A percentile compares a stretch with the other conserved stretches of the same genome.
Evolutionary conservation across 1,140 invertebrate species (phyloP).

Genomic region (Colletes latitarsis): DNA sequence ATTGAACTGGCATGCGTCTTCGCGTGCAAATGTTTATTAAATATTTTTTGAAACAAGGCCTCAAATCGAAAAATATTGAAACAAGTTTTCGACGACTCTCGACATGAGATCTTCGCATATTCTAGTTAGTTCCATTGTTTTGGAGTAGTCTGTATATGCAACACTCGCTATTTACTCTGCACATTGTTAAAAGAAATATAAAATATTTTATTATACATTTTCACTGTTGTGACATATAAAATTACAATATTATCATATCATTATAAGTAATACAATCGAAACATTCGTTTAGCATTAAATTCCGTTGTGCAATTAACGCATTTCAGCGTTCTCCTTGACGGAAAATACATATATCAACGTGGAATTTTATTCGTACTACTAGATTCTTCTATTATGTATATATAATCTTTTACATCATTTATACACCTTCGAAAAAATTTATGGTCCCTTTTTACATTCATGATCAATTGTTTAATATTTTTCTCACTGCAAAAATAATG

Average conservation of each 20-base stretch:
- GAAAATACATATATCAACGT: neutral
- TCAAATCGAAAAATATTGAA: constrained; percentile 6
- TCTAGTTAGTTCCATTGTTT: neutral
- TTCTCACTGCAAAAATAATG: constrained; percentile 60
- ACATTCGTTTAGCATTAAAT: neutral
- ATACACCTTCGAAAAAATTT: constrained; percentile 69
- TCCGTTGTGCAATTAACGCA: neutral
- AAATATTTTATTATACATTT: constrained; percentile 17
- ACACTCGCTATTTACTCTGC: neutral
- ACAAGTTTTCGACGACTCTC: neutral
- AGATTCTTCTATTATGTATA: constrained; percentile 67
- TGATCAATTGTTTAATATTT: constrained; percentile 66
- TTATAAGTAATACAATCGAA: neutral
- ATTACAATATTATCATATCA: neutral
- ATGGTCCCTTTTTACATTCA: constrained; percentile 67
- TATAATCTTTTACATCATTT: constrained; percentile 67
- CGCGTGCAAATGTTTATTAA: neutral
- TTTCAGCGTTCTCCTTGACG: neutral
- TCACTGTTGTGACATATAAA: neutral
- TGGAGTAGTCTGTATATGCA: neutral
- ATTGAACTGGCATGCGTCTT: constrained; percentile 45
- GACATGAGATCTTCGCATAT: too few species aligned
- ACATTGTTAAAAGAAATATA: constrained; percentile 2
- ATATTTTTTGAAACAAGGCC: too few species aligned
- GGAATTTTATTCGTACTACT: neutral